Evolutionary conservation across 2,113 vertebrate genomes (phyloP).

Genomic region (Muntiacus muntjak): DNA sequence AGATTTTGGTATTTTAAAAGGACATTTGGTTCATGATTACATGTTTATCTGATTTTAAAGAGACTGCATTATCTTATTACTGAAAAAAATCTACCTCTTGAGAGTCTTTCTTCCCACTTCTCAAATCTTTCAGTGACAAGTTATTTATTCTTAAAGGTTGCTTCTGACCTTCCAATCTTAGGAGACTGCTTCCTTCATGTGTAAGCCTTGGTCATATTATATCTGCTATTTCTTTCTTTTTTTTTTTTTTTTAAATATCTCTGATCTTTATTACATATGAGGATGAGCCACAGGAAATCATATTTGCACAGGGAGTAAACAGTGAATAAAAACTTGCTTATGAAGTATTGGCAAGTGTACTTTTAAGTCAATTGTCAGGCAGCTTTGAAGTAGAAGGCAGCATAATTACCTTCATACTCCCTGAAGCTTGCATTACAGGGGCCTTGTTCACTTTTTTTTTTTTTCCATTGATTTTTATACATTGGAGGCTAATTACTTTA

Average conservation of each 20-base stretch:
- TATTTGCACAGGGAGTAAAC: neutral
- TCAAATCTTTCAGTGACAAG: neutral
- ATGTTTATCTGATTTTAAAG: neutral
- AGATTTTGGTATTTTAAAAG: neutral
- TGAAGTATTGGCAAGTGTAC: neutral
- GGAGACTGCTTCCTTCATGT: neutral
- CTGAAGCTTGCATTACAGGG: neutral
- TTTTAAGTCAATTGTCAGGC: neutral
- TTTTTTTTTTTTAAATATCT: neutral
- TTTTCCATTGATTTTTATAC: no score
- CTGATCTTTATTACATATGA: neutral
- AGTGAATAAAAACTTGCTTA: neutral
- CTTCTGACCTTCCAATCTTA: neutral
- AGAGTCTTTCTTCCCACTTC: neutral
- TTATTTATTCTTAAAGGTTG: neutral
- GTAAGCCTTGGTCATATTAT: neutral
- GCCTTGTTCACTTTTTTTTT: neutral
- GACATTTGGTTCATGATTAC: neutral
- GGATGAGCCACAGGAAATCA: neutral
- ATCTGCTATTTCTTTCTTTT: neutral
- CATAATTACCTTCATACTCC: neutral
- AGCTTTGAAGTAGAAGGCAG: neutral
- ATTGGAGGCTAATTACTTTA: no score
- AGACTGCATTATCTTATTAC: neutral
- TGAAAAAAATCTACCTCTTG: neutral